Evolutionary conservation across 2,113 vertebrate genomes (phyloP), one percentile per base, ranked within the genome.

Genomic region (Phylloscopus whistleri): DNA sequence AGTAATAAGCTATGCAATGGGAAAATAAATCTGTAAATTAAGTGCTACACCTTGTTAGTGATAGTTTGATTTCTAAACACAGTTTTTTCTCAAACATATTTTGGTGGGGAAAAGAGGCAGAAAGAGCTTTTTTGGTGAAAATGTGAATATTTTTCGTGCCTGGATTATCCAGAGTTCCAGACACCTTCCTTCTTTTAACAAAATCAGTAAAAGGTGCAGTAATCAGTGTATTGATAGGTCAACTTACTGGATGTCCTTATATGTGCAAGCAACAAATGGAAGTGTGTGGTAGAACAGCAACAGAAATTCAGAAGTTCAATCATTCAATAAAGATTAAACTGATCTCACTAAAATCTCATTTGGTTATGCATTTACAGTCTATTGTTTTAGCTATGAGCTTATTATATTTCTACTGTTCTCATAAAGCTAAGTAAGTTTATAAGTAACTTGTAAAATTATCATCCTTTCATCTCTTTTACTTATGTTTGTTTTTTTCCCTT

Each of bases 401-500:
- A 18, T 8, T 81, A 46, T 82, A 67, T 86, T 93, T 75, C 89
- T 89, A 35, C 28, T 86, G n/a, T 96, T 35, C 41, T 90, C 52
- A 70, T 87, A 95, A 59, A 88, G 46, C 59, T 89, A 44, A 67
- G 14, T 93, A 84, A 92, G 35, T 94, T 97, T 97, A 68, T 94
- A 75, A 92, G 17, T 92, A 88, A 95, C 68, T 62, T 96, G 68
- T 87, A 89, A 90, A 94, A 60, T 87, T 76, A 80, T 28, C 93
- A 93, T 83, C 27, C 66, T 94, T 95, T 95, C 96, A 97, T 96
- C 96, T 95, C 91, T 97, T 96, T 96, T 97, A 97, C 96, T 97
- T 95, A 97, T 95, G 49, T 4, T 87, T 97, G 97, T 96, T 93
- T 98, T 97, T 97, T 97, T 48, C 97, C 95, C 92, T 97, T 97